Evolutionary conservation across 2,113 vertebrate species (phyloP).

Genomic region (Crotophaga sulcirostris): DNA sequence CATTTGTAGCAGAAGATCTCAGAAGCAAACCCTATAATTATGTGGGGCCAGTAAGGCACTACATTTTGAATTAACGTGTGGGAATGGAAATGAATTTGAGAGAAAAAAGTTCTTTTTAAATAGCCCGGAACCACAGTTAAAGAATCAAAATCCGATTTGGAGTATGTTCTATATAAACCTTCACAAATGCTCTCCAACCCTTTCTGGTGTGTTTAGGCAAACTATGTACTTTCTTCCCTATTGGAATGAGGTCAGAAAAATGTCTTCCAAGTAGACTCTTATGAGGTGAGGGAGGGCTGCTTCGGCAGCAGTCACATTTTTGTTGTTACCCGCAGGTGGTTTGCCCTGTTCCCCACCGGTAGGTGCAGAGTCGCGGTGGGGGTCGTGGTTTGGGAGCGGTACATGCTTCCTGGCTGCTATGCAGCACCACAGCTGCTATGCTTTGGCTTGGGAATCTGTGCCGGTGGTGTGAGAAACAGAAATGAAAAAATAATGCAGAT

Average conservation of each 20-base stretch:
- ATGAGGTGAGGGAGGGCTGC: not conserved
- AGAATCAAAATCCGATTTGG: not conserved
- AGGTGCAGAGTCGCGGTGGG: fast-evolving
- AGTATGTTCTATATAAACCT: not conserved
- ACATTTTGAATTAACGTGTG: not conserved
- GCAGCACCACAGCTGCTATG: not conserved
- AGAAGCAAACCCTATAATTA: not conserved
- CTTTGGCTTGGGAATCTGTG: not conserved
- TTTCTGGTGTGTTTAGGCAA: not conserved
- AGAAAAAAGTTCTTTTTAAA: not conserved
- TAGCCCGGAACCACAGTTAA: not conserved
- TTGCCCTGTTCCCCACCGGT: not conserved
- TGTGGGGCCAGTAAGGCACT: not conserved
- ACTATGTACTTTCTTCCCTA: not conserved
- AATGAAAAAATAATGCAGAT: constrained; percentile 45
- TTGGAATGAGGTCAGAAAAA: not conserved
- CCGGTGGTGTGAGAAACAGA: constrained; percentile 6
- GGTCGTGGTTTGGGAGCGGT: not conserved
- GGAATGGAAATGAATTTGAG: not conserved
- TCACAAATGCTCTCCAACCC: fast-evolving
- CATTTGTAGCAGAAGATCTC: not conserved
- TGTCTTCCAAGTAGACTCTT: not conserved
- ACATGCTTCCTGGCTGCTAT: not conserved
- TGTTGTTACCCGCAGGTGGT: not conserved
- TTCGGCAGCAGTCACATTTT: not conserved